Base-by-base conservation (phyloP, 1,140 invertebrate species). In the Drosophila insularis region DNA sequence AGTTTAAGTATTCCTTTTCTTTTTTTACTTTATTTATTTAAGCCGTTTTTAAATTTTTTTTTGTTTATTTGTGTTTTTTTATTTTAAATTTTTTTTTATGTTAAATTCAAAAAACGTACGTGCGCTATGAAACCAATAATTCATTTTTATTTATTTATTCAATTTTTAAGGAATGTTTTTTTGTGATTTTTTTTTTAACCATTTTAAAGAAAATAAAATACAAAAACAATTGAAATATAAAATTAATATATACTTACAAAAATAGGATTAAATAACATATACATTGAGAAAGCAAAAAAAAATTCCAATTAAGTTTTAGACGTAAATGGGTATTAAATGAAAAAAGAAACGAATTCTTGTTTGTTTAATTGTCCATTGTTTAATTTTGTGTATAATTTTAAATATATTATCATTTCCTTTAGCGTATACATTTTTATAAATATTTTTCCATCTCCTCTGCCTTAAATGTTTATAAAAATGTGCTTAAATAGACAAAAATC, bases 101-200 rank as follows among this genome's bases (percentile, higher is more conserved):
- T 19, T 50, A 50, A 50, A 50, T 50, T 50, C 43, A 86, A 80
- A 91, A 91, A 91, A 91, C 82, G 90, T 91, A 91, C 90, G 90
- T 91, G 90, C 87, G 84, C 90, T 91, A 91, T 91, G 90, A 91
- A 91, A 91, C 90, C 90, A 91, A 91, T 91, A 91, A 89, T 81
- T 71, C 59, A 31, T 74, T 74, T 73, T 77, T 81, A 80, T 81
- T 79, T 63, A 39, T 78, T 81, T 58, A 27, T 65, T 67, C 31
- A 66, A 89, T 71, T 78, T 62, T 71, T 71, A 17, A 50, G 55
- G 14, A 60, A 56, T 71, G 64, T 68, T 72, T 64, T 35, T 68
- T 35, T 59, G 74, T 31, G 35, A 27, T 46, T 60, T 17, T 32
- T 32, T 71, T 61, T 54, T 27, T 50, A 72, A 68, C 68, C 63